Conservation (phyloP, 2,113 vertebrate species). For the Esox niger region DNA sequence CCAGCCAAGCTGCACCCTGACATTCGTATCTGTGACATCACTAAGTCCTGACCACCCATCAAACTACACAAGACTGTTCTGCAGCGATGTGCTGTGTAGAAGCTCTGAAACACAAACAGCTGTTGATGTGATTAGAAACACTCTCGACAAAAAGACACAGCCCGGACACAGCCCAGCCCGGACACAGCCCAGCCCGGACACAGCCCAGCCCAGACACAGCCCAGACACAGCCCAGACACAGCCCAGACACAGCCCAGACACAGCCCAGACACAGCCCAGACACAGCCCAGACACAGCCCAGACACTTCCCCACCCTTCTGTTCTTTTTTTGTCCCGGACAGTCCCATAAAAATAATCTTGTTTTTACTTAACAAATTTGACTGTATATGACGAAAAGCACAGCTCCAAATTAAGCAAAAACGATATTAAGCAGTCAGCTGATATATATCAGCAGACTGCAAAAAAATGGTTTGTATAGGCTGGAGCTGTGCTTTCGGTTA, state of each 20-base stretch:
- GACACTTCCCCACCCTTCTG: too few relatives aligned
- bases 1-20: neutral
- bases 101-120: slow-evolving; percentile 10
- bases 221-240: slow-evolving; percentile 17
- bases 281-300: slow-evolving; percentile 16
- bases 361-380: too few relatives aligned
- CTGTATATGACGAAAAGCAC: too few relatives aligned
- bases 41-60: slow-evolving; percentile 6
- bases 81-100: neutral
- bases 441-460: too few relatives aligned
- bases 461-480: too few relatives aligned
- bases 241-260: neutral
- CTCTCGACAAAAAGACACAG: neutral
- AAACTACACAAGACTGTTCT: slow-evolving; percentile 29
- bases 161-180: neutral
- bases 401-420: too few relatives aligned
- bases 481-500: too few relatives aligned
- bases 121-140: slow-evolving; percentile 31
- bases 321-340: too few relatives aligned
- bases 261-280: neutral
- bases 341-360: too few relatives aligned
- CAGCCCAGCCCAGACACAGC: neutral
- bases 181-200: neutral
- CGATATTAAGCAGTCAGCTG: too few relatives aligned
- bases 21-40: slow-evolving; percentile 15